phyloP scores from a whole-genome alignment of 2,888 invertebrate genomes.

The Rhamnusium bicolor region DNA sequence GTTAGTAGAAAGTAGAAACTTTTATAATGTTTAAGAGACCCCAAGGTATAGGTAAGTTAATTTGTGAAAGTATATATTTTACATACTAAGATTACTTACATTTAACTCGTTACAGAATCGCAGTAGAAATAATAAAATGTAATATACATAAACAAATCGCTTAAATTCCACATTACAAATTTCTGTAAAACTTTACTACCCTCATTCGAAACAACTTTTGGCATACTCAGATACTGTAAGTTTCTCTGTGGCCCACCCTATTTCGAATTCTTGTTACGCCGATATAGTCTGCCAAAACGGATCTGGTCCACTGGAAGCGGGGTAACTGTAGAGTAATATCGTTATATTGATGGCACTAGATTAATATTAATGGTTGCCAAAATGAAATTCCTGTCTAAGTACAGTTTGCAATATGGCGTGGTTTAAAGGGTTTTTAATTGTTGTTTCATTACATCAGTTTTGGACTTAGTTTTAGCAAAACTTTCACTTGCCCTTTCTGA shows the following conservation, averaged over 20 bases:
- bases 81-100: neutral
- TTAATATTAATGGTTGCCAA: slow-evolving; percentile 69
- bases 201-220: slow-evolving; percentile 60
- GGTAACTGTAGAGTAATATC: slow-evolving; percentile 64
- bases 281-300: neutral
- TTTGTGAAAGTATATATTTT: neutral
- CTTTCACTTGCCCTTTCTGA: slow-evolving; percentile 34
- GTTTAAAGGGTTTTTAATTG: slow-evolving; percentile 64
- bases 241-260: slow-evolving; percentile 31
- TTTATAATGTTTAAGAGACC: neutral
- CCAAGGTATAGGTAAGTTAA: neutral
- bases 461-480: slow-evolving; percentile 37
- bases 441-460: slow-evolving; percentile 56
- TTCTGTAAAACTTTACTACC: slow-evolving; percentile 52
- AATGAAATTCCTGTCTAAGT: slow-evolving; percentile 68
- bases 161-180: slow-evolving; percentile 48
- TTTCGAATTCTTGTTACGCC: neutral
- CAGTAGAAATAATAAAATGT: neutral
- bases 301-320: slow-evolving; percentile 37
- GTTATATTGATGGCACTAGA: slow-evolving; percentile 70
- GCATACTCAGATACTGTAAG: slow-evolving; percentile 52
- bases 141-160: neutral
- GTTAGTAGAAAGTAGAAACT: neutral
- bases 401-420: slow-evolving; percentile 64
- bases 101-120: neutral